Evolutionary conservation across 2,113 vertebrate species (phyloP), one percentile per base, ranked within the genome.

Genomic region (Podocnemis expansa): DNA sequence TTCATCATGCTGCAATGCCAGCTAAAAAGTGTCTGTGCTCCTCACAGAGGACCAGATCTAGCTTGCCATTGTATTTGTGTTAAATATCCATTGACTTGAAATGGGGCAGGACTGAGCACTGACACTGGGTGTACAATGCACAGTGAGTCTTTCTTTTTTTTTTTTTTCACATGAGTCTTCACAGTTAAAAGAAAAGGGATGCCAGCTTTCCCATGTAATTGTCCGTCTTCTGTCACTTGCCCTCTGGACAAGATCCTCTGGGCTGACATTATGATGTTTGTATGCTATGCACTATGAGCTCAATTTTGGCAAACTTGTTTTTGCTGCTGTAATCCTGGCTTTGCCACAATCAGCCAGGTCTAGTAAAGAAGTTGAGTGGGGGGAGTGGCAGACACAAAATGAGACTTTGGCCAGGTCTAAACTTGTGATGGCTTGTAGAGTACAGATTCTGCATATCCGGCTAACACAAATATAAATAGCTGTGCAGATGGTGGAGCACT

Each of bases 1-100:
- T 82, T 84, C n/a, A 19, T 16, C 0, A 0, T 3, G 5, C 55
- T 73, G 16, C 8, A 43, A 19, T 6, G 51, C 11, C 87, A 1
- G 19, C 82, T n/a, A 83, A 27, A 58, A 78, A 89, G 73, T 12
- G 43, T 4, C 2, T 1, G 2, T 16, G 19, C 10, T 90, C 91
- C 43, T 29, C 21, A 45, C 19, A 27, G 2, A 45, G 2, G 29
- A 85, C 14, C 31, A 7, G 34, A n/a, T 38, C 19, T 16, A 60
- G 49, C 22, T n/a, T 67, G 63, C 63, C 63, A 67, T 21, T 34
- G 60, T 7, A 63, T 63, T 63, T 34, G 17, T 14, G 14, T 63
- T 63, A 63, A 58, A 63, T 63, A 34, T 58, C 45, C 11, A 55
- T 82, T 82, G 29, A 82, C 6, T 78, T 34, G 76, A 27, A 29